Evolutionary conservation across 1,140 invertebrate species (phyloP), one percentile per base, ranked within the genome.

Genomic region (Helicoverpa armigera): DNA sequence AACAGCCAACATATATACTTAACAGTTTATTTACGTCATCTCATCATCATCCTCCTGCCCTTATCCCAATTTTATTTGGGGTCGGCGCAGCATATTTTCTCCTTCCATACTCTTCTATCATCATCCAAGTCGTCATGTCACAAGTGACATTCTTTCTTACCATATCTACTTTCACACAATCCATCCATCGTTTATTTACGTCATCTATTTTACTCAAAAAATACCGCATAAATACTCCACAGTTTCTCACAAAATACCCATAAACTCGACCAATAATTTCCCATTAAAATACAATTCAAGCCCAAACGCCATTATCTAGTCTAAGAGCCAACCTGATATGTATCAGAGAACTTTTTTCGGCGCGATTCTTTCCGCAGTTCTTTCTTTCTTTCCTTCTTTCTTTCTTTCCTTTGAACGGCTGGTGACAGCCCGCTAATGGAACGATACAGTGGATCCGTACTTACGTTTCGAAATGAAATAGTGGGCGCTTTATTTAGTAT

Each of bases 381-480:
- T 83, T 79, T 81, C 83, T 83, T 83, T 82, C 82, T 79, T 85
- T 82, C 82, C 29, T 86, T 84, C 80, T 81, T 79, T 79, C 80
- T 84, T 84, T 83, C 81, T 77, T 86, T 82, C 82, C 60, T 84
- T 86, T 79, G 70, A 78, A 60, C 29, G 80, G 80, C 61, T 83
- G 84, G 85, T 88, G 86, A 89, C 87, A 89, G 84, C 77, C 82
- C 84, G 79, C 86, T 89, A 89, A 89, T 89, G 88, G 87, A 89
- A 88, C 83, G 85, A 70, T 83, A 83, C 85, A 79, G 18, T 48
- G 83, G 78, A 83, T 87, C 84, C 85, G 63, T 80, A 56, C 78
- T 86, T 87, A 86, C 79, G 54, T 83, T 81, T 75, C 80, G 80
- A 87, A 85, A 87, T 89, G 86, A 87, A 89, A 89, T 81, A 82